Evolutionary conservation across 2,888 invertebrate genomes (phyloP), one percentile per base, ranked within the genome.

Genomic region (Myathropa florea): DNA sequence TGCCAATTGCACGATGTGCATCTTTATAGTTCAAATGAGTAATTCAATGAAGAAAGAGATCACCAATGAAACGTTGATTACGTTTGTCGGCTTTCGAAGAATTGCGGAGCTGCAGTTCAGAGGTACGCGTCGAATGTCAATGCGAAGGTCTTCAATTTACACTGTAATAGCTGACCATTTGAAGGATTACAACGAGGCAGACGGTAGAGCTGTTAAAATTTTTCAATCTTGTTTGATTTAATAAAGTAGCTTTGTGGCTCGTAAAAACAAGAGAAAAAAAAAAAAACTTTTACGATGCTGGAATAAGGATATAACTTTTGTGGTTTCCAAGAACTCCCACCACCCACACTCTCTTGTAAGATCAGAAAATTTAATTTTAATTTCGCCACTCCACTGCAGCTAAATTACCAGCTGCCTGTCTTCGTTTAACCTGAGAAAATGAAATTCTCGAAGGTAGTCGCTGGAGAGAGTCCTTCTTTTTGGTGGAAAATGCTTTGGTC

Each of bases 1-100:
- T 86, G 86, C 83, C 86, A 86, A 86, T 86, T 86, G 83, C 78
- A 79, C 75, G 83, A 83, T 86, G 86, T 73, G 82, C 59, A 82
- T 85, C 68, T 73, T 79, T 65, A 73, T 78, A 57, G 73, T 80
- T 26, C 72, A 71, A n/a, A 72, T 72, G 61, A 14, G 78, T 83
- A 83, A 83, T 83, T 83, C 83, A 83, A 86, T 82, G 78, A 79
- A 75, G 71, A 30, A 33, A 70, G 30, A 70, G 78, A 75, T 78
- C 78, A 24, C 64, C 76, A 77, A 81, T 80, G 71, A 64, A 80
- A 80, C 75, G 70, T 70, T 73, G 77, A 85, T 72, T 77, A 63
- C 78, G 64, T 82, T 82, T 82, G 82, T 85, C 85, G 82, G 82
- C 64, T 76, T 18, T 2, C 2, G 71, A 72, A 76, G 68, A 85